A percentile compares a stretch with the other conserved stretches of the same genome.
Evolutionary conservation across 2,797 vertebrate species (phyloP).

Genomic region (Parauchenoglanis ngamensis): DNA sequence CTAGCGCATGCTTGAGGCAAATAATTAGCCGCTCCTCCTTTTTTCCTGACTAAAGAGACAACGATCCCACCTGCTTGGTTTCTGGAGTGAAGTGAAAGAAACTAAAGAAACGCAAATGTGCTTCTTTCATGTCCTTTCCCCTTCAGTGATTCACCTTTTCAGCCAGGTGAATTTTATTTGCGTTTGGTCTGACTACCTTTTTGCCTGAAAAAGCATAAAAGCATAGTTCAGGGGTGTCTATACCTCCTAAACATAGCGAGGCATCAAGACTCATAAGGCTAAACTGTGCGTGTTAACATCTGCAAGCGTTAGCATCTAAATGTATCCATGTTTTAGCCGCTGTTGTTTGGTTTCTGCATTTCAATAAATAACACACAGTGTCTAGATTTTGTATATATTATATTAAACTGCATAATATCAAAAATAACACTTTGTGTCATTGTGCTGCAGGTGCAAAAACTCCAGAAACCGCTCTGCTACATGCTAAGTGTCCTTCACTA

Average conservation of each 20-base stretch:
- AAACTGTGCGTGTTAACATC: background rate
- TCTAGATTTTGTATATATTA: background rate
- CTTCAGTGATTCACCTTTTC: background rate
- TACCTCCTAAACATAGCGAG: background rate
- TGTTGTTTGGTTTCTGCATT: background rate
- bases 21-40: too few relatives aligned
- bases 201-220: background rate
- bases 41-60: too few relatives aligned
- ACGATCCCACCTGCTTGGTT: background rate
- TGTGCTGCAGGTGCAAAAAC: conserved; percentile 55
- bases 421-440: background rate
- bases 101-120: background rate
- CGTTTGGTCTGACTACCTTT: background rate
- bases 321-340: background rate
- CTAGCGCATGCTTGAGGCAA: background rate
- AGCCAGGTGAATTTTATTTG: background rate
- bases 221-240: background rate
- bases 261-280: background rate
- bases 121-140: background rate
- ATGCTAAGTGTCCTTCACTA: conserved; percentile 70
- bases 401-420: background rate
- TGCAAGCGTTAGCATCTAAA: background rate
- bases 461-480: conserved; percentile 56
- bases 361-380: background rate
- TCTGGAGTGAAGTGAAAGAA: background rate